Percentiles rank a stretch among this genome's conserved stretches.
These are phyloP conservation scores for Catocala sponsa DNA, from an alignment of 2,888 invertebrate genomes.

Conservation along the genomic window DNA sequence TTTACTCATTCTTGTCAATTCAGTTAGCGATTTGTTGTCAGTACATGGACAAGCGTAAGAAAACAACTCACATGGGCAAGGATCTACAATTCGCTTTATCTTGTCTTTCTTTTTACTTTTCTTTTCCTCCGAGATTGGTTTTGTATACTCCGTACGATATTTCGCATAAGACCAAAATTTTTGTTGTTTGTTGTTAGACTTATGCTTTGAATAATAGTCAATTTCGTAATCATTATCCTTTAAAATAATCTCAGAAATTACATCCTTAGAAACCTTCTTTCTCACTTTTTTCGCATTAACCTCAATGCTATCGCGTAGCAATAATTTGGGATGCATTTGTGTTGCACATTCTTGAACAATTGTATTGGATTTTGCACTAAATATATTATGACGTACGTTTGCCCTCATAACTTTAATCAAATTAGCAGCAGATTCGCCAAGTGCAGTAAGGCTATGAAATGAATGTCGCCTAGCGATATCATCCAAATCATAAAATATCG, in stretches of 20 bases:
- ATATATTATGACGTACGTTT: slow-evolving; percentile 46
- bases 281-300: slow-evolving; percentile 58
- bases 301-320: slow-evolving; percentile 57
- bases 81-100: slow-evolving; percentile 65
- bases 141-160: slow-evolving; percentile 69
- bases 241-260: slow-evolving; percentile 68
- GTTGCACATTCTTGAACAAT: slow-evolving; percentile 75
- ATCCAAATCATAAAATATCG: slow-evolving; percentile 79
- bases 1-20: slow-evolving; percentile 61
- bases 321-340: slow-evolving; percentile 61
- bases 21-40: slow-evolving; percentile 62
- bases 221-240: slow-evolving; percentile 58
- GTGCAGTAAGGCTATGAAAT: slow-evolving; percentile 63
- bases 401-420: slow-evolving; percentile 53
- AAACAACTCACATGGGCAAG: slow-evolving; percentile 78
- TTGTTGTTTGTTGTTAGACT: slow-evolving; percentile 58
- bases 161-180: slow-evolving; percentile 76
- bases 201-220: slow-evolving; percentile 39
- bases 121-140: slow-evolving; percentile 64
- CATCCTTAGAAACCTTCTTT: slow-evolving; percentile 52
- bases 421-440: slow-evolving; percentile 58
- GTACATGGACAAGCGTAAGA: slow-evolving; percentile 75
- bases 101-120: slow-evolving; percentile 65
- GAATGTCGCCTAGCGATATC: slow-evolving; percentile 74
- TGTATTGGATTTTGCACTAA: slow-evolving; percentile 57